Evolutionary conservation across 2,113 vertebrate species (phyloP), one percentile per base, ranked within the genome.

Genomic region (Eudyptes chrysolophus): DNA sequence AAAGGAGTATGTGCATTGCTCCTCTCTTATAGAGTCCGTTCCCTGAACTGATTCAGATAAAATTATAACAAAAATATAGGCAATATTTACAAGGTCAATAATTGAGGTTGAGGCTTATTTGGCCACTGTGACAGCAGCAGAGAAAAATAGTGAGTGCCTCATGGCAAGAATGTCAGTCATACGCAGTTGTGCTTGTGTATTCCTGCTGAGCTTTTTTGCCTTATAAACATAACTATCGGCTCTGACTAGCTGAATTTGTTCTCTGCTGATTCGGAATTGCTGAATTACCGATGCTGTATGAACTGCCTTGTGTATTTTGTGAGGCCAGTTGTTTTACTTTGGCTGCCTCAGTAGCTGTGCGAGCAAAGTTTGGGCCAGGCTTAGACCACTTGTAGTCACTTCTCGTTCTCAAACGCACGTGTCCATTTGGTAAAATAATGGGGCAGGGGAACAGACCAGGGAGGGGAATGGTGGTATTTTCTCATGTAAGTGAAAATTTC

Each of bases 231-330:
- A 57, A 19, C 11, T 42, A 6, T 57, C 44, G 58, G 10, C 42
- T 71, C 60, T 75, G 32, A 55, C 22, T 36, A 58, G 32, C 36
- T 80, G 54, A 65, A 55, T 84, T 70, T 89, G 17, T 87, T 92
- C 44, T 85, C n/a, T 83, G 4, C 46, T 68, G 38, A 60, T 79
- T 19, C 16, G 40, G 17, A 87, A 46, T 44, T 25, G 44, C 64
- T 54, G 18, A 75, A 1, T 85, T 87, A 42, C 22, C 0, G 0
- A 34, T 8, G 4, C 11, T 32, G 7, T n/a, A 16, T 66, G 49
- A 84, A 13, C 24, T 70, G 42, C 34, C 29, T 29, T 13, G 7
- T 57, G 7, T 46, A 19, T 72, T 77, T 71, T 75, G 20, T 62
- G 54, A 81, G 46, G 29, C 11, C 12, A 32, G 4, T 51, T 66